Conservation (phyloP, 2,888 invertebrate species). For the Agrotis segetum region DNA sequence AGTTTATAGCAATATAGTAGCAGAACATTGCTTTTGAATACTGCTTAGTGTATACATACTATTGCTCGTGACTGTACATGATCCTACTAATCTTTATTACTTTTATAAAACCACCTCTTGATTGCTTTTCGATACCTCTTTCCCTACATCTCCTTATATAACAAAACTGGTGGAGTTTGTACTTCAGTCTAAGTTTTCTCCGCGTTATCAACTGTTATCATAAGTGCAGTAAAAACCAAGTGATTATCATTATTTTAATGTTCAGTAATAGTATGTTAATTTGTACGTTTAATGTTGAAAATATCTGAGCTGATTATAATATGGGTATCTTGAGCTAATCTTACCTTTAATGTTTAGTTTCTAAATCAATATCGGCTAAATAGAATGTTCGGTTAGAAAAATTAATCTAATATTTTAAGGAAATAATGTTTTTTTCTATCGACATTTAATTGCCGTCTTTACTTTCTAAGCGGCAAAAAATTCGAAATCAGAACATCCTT, state of each 20-base stretch:
- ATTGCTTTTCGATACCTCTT: slow-evolving; percentile 22
- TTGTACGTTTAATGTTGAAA: slow-evolving; percentile 30
- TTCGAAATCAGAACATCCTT: slow-evolving; percentile 40
- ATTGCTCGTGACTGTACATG: no score
- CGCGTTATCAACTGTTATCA: slow-evolving; percentile 34
- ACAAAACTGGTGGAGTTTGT: slow-evolving; percentile 34
- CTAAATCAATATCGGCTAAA: no score
- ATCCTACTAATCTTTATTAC: slow-evolving; percentile 34
- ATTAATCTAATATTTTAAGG: background rate
- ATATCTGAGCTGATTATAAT: slow-evolving; percentile 20
- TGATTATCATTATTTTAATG: slow-evolving; percentile 38
- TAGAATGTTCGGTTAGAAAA: no score
- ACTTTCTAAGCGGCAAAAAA: slow-evolving; percentile 42
- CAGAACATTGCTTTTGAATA: no score
- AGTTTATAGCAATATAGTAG: no score
- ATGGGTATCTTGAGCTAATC: background rate
- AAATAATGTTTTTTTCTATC: background rate
- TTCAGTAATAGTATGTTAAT: slow-evolving; percentile 8
- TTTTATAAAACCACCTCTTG: slow-evolving; percentile 20
- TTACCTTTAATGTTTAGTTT: slow-evolving; percentile 7
- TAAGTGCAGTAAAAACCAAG: slow-evolving; percentile 28
- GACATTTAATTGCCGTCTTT: slow-evolving; percentile 4
- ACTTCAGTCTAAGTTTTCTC: slow-evolving; percentile 14
- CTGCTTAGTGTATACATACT: no score
- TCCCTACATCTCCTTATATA: slow-evolving; percentile 13